These are phyloP conservation scores for Macrostomum lignano DNA, from an alignment of 1,140 invertebrate genomes.

Conservation along the genomic window DNA sequence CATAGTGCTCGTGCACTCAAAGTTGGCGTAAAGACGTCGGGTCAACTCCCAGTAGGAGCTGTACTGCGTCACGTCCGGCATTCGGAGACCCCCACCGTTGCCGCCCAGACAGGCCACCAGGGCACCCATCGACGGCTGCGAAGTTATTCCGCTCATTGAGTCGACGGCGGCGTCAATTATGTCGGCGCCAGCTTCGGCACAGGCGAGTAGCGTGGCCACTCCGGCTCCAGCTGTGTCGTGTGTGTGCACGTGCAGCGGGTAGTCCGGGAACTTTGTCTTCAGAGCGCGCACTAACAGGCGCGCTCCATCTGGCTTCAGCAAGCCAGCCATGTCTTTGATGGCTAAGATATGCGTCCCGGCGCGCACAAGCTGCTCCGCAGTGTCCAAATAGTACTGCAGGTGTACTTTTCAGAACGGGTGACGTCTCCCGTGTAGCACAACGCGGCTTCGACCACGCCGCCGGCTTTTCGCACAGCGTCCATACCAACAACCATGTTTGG, in stretches of 20 bases:
- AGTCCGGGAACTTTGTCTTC: constrained; percentile 60
- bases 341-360: constrained; percentile 77
- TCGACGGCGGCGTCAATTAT: constrained; percentile 92
- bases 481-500: constrained; percentile 88
- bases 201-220: constrained; percentile 73
- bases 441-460: constrained; percentile 74
- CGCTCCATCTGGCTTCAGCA: constrained; percentile 70
- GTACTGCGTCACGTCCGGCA: too few species aligned
- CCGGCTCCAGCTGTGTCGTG: constrained; percentile 87
- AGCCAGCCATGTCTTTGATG: constrained; percentile 98
- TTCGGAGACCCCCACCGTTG: too few species aligned
- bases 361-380: constrained; percentile 75
- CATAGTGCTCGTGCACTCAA: constrained; percentile 91
- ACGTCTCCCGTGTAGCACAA: constrained; percentile 97
- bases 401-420: constrained; percentile 53
- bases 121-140: constrained; percentile 85
- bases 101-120: constrained; percentile 58
- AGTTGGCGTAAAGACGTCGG: constrained; percentile 78
- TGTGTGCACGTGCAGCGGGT: constrained; percentile 92
- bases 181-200: constrained; percentile 73
- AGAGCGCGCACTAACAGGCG: constrained; percentile 56
- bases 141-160: constrained; percentile 92
- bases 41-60: too few species aligned
- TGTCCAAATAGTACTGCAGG: constrained; percentile 66
- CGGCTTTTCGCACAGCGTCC: constrained; percentile 87